Conservation (phyloP, 2,888 invertebrate genomes). For the Kuschelorhynchus macadamiae region DNA sequence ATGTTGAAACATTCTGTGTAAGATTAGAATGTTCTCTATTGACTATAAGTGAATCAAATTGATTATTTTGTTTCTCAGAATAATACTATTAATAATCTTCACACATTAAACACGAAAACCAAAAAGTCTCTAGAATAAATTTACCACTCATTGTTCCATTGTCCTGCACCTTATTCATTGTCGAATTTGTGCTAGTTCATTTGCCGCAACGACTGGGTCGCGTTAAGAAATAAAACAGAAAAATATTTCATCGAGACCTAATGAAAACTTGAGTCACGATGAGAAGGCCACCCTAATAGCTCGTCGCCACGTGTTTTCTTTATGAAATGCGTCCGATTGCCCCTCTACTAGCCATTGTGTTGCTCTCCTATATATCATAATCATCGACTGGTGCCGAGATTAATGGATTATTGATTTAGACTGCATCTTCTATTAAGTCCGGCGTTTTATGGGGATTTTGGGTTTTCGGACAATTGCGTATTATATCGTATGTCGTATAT, state of each 20-base stretch:
- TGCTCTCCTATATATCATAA: constrained; percentile 29
- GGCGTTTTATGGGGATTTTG: not conserved
- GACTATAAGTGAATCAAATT: no score
- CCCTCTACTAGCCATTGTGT: constrained; percentile 19
- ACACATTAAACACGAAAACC: no score
- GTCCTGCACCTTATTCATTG: constrained; percentile 60
- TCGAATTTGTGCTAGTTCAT: constrained; percentile 66
- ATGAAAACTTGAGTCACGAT: constrained; percentile 31
- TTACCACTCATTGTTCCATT: no score
- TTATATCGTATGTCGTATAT: not conserved
- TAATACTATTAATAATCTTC: no score
- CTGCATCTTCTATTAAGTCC: not conserved
- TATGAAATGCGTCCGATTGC: constrained; percentile 12
- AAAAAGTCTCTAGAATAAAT: no score
- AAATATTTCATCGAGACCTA: constrained; percentile 19
- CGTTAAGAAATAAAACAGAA: constrained; percentile 28
- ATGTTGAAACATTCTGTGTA: no score
- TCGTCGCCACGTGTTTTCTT: constrained; percentile 22
- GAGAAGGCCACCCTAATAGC: constrained; percentile 17
- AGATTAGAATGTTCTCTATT: no score
- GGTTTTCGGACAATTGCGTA: not conserved
- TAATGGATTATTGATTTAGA: constrained; percentile 30
- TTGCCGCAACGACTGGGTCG: constrained; percentile 52
- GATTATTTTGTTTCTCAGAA: no score
- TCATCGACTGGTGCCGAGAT: constrained; percentile 24